Evolutionary conservation across 2,797 vertebrate species (phyloP), one percentile per base, ranked within the genome.

Genomic region (Acanthornis magna): DNA sequence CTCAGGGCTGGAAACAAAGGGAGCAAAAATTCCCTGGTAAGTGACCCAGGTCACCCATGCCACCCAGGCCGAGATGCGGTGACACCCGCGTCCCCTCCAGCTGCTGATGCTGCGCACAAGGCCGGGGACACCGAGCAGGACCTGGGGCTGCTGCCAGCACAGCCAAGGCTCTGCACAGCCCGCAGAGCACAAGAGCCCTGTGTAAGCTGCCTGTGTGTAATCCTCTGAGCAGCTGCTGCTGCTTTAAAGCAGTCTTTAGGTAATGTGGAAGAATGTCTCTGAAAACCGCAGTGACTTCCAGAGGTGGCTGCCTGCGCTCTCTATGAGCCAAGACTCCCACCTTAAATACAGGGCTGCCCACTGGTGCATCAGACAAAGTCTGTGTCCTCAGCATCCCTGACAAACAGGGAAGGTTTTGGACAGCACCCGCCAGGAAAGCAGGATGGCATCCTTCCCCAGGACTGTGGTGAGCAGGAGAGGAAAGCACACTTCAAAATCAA

Each of bases 31-130:
- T 23, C 23, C 3, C 20, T 4, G 48, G 11, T 4, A 12, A 12
- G 42, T 3, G 71, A 23, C 6, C 16, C 43, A 15, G 36, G 45
- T 17, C 53, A 34, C 18, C 81, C 19, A 13, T 0, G 4, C 15
- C 4, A 0, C 26, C 14, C 0, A 0, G 20, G 36, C 26, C 2
- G 2, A 30, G 26, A 12, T 2, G 29, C 60, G n/a, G 60, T 1
- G 1, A 45, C 16, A n/a, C 11, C 9, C 4, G 1, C 3, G 1
- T 7, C 27, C 7, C 4, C 50, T 22, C 3, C 2, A 7, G 55
- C 42, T 17, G 22, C 61, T 5, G 12, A 67, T 47, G 8, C 32
- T 5, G 26, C 6, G 15, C 80, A 78, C 79, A 61, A 18, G 19
- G 25, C 51, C 30, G 43, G 86, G 88, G 78, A 82, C 75, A 80